Percentiles rank a stretch among this genome's conserved stretches.
Conservation (phyloP, 2,113 vertebrate species). For the Psittacula cyanocephala region DNA sequence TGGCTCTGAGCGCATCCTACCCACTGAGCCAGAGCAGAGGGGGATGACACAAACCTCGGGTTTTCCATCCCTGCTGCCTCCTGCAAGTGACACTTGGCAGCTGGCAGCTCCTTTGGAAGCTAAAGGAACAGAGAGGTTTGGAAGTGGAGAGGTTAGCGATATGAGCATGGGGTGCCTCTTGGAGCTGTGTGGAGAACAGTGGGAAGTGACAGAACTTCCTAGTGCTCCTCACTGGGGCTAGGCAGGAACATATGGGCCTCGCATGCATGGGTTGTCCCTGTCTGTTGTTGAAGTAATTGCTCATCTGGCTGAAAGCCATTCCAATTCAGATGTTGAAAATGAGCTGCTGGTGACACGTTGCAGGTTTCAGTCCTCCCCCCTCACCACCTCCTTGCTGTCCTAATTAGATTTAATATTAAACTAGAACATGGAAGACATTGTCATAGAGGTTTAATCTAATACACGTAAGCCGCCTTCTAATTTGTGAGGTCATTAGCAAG, state of each 20-base stretch:
- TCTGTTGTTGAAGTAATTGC: constrained; percentile 25
- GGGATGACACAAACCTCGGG: not conserved
- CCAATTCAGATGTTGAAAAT: constrained; percentile 13
- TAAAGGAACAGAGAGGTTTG: not conserved
- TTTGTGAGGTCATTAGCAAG: not conserved
- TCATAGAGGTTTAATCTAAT: constrained; percentile 1
- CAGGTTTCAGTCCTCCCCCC: not conserved
- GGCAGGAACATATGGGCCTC: constrained; percentile 3
- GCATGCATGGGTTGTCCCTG: not conserved
- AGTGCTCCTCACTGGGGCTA: not conserved
- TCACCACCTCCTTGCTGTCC: not conserved
- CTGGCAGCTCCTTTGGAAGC: not conserved
- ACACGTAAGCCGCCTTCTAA: not conserved
- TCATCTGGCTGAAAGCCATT: constrained; percentile 42
- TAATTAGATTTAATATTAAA: constrained; percentile 51
- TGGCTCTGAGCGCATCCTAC: not conserved
- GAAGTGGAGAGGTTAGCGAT: not conserved
- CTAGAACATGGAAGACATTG: not conserved
- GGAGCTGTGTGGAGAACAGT: not conserved
- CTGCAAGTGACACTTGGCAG: not conserved
- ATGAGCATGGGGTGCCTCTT: not conserved
- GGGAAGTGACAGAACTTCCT: not conserved
- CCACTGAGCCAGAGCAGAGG: not conserved
- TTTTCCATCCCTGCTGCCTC: not conserved
- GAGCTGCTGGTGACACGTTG: constrained; percentile 27